Percentiles rank a stretch among this genome's conserved stretches.
phyloP scores from a whole-genome alignment of 2,113 vertebrate genomes.

The Laticauda colubrina region DNA sequence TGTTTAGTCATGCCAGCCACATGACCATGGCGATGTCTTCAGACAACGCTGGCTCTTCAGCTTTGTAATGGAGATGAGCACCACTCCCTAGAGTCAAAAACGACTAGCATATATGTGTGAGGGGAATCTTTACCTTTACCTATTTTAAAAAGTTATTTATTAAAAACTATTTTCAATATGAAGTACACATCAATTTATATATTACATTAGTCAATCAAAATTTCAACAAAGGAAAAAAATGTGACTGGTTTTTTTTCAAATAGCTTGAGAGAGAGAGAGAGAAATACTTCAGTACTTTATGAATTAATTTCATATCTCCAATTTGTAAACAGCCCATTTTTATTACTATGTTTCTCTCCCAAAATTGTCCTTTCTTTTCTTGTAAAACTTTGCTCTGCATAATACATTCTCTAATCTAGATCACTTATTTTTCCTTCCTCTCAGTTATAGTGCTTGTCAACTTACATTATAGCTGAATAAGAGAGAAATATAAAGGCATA shows the following conservation, averaged over 20 bases:
- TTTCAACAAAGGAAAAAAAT: neutral
- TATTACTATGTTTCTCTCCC: neutral
- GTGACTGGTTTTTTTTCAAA: neutral
- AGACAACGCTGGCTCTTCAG: no score
- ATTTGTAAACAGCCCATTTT: slow-evolving; percentile 1
- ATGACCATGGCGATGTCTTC: no score
- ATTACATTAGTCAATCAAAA: neutral
- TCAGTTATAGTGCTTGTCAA: slow-evolving; percentile 29
- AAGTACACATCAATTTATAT: neutral
- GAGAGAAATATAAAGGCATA: slow-evolving; percentile 32
- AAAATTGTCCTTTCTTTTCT: neutral
- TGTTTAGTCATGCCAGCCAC: no score
- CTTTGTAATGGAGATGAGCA: no score
- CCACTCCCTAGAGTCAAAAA: no score
- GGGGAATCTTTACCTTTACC: no score
- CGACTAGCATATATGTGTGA: no score
- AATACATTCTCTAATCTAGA: slow-evolving; percentile 21
- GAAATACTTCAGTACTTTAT: neutral
- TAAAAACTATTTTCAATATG: neutral
- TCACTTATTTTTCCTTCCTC: slow-evolving; percentile 7
- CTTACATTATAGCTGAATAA: slow-evolving; percentile 45
- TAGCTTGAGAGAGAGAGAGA: neutral
- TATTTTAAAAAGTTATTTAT: neutral
- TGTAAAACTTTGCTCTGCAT: slow-evolving; percentile 6
- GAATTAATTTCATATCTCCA: neutral